Percentiles rank a stretch among this genome's conserved stretches.
Evolutionary conservation across 2,797 vertebrate genomes (phyloP).

Genomic region (Hoplostethus mediterraneus): DNA sequence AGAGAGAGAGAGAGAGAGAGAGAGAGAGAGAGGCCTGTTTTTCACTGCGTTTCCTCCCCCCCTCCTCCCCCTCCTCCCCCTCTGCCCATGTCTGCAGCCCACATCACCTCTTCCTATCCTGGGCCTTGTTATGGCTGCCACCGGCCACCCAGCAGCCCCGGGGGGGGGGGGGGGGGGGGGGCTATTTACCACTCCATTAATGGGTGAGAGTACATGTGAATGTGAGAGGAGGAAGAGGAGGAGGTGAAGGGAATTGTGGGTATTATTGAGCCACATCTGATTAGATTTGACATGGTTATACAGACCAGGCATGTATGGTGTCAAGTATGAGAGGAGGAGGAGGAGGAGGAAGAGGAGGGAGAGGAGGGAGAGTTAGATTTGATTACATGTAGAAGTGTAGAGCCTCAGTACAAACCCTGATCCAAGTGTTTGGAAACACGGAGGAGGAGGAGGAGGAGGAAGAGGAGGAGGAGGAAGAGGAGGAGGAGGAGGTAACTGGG

Average conservation of each 20-base stretch:
- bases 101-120: constrained; percentile 73
- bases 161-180: no score
- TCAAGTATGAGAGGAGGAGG: no score
- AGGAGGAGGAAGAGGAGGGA: no score
- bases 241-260: no score
- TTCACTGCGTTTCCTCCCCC: constrained; percentile 65
- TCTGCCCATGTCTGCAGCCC: constrained; percentile 61
- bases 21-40: constrained; percentile 44
- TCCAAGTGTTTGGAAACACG: constrained; percentile 1
- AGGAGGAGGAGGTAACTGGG: constrained; percentile 2
- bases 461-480: not conserved
- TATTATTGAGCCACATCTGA: no score
- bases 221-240: constrained; percentile 12
- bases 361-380: constrained; percentile 15
- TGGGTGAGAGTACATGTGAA: constrained; percentile 4
- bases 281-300: no score
- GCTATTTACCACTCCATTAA: no score
- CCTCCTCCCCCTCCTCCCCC: not conserved
- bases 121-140: constrained; percentile 77
- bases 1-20: no score
- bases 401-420: constrained; percentile 17
- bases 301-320: no score
- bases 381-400: constrained; percentile 40
- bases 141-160: not conserved
- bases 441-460: not conserved